Evolutionary conservation across 2,797 vertebrate genomes (phyloP).

Genomic region (Neosilurus mollespiculum): DNA sequence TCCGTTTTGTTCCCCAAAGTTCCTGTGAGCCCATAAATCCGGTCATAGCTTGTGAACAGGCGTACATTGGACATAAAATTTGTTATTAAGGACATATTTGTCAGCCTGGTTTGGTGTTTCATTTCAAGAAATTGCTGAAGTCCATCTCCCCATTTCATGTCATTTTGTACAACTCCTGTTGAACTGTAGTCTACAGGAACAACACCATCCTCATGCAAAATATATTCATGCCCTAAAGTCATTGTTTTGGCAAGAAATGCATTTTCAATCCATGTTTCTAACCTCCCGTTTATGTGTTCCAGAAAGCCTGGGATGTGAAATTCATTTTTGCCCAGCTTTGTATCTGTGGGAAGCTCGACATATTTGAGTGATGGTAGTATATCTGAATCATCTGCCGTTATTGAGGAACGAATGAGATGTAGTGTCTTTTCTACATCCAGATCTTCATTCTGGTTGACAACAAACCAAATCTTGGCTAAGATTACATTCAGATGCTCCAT

Average conservation of each 20-base stretch:
- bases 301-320: slow-evolving; percentile 56
- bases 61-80: slow-evolving; percentile 70
- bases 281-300: slow-evolving; percentile 54
- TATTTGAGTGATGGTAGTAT: background rate
- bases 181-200: slow-evolving; percentile 63
- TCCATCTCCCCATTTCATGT: slow-evolving; percentile 62
- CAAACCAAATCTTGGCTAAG: slow-evolving; percentile 44
- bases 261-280: slow-evolving; percentile 66
- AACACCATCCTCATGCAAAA: slow-evolving; percentile 33
- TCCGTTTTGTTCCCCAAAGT: slow-evolving; percentile 67
- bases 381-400: background rate
- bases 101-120: slow-evolving; percentile 65
- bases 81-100: slow-evolving; percentile 64
- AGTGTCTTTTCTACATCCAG: slow-evolving; percentile 32
- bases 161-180: slow-evolving; percentile 68
- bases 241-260: slow-evolving; percentile 56
- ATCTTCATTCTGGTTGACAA: slow-evolving; percentile 25
- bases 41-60: slow-evolving; percentile 61
- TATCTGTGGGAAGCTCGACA: background rate
- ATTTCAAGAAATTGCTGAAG: slow-evolving; percentile 73
- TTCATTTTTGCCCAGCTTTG: slow-evolving; percentile 23
- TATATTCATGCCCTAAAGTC: slow-evolving; percentile 39
- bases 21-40: slow-evolving; percentile 68
- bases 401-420: slow-evolving; percentile 14
- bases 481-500: slow-evolving; percentile 40